These are phyloP conservation scores for Cosmorhoe ocellata DNA, from an alignment of 2,888 invertebrate species.

Conservation along the genomic window DNA sequence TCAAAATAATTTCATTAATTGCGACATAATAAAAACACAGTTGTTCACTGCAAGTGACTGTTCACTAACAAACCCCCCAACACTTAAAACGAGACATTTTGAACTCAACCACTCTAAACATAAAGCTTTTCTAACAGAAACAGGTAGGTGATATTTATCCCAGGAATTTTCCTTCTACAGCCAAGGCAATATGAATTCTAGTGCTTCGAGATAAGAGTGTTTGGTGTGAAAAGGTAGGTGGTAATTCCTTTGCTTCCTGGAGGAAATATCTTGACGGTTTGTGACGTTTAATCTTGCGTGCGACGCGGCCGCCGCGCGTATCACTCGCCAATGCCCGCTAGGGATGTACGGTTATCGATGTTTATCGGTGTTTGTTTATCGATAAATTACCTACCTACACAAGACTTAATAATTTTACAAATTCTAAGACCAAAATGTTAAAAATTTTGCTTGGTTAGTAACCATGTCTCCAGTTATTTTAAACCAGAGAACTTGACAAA, in stretches of 20 bases:
- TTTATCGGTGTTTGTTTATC: constrained; percentile 18
- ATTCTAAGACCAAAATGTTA: no score
- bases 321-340: constrained; percentile 66
- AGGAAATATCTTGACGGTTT: constrained; percentile 69
- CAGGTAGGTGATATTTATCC: constrained; percentile 23
- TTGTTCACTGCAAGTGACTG: constrained; percentile 65
- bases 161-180: constrained; percentile 4
- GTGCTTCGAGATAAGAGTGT: constrained; percentile 33
- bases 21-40: constrained; percentile 51
- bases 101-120: constrained; percentile 1
- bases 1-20: constrained; percentile 45
- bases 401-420: no score
- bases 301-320: constrained; percentile 74
- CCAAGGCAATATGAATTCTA: constrained; percentile 40
- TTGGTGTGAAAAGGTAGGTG: constrained; percentile 39
- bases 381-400: constrained; percentile 15
- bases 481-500: no score
- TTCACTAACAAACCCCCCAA: constrained; percentile 38
- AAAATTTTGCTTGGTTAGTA: no score
- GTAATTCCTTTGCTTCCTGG: constrained; percentile 45
- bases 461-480: no score
- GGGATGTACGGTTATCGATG: constrained; percentile 37
- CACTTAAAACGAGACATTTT: constrained; percentile 2
- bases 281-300: constrained; percentile 82
- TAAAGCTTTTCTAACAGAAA: constrained; percentile 1